Evolutionary conservation across 2,888 invertebrate genomes (phyloP).

Genomic region (Quadroppia sp.): DNA sequence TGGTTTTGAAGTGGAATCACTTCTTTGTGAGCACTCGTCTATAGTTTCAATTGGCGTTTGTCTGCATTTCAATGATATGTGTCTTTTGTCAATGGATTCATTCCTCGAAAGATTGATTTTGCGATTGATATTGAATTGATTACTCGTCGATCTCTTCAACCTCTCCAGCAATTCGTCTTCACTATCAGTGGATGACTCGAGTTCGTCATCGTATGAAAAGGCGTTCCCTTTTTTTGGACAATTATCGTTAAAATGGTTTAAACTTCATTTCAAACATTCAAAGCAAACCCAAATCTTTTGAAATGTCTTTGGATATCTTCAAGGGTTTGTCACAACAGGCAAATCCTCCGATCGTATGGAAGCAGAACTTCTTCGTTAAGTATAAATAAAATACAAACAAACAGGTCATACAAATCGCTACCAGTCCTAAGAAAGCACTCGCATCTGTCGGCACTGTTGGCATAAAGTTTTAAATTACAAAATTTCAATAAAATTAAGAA

Average conservation of each 20-base stretch:
- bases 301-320: slow-evolving; percentile 48
- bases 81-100: slow-evolving; percentile 20
- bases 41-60: not conserved
- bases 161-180: slow-evolving; percentile 65
- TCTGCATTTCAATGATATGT: slow-evolving; percentile 29
- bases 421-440: slow-evolving; percentile 79
- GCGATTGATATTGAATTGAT: slow-evolving; percentile 45
- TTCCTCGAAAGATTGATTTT: slow-evolving; percentile 40
- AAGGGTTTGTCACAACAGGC: slow-evolving; percentile 62
- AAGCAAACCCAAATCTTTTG: slow-evolving; percentile 46
- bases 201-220: slow-evolving; percentile 61
- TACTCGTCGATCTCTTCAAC: slow-evolving; percentile 53
- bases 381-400: slow-evolving; percentile 79
- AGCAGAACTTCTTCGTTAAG: slow-evolving; percentile 73
- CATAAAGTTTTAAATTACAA: not conserved
- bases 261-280: no score
- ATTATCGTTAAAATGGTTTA: no score
- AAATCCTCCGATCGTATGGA: slow-evolving; percentile 60
- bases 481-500: not conserved
- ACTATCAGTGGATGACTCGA: slow-evolving; percentile 69
- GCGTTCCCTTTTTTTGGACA: slow-evolving; percentile 51
- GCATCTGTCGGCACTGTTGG: slow-evolving; percentile 68
- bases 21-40: slow-evolving; percentile 6
- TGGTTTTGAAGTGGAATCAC: no score
- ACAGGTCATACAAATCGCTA: slow-evolving; percentile 75